phyloP scores from a whole-genome alignment of 2,113 vertebrate species.

The Pelmatolapia mariae region DNA sequence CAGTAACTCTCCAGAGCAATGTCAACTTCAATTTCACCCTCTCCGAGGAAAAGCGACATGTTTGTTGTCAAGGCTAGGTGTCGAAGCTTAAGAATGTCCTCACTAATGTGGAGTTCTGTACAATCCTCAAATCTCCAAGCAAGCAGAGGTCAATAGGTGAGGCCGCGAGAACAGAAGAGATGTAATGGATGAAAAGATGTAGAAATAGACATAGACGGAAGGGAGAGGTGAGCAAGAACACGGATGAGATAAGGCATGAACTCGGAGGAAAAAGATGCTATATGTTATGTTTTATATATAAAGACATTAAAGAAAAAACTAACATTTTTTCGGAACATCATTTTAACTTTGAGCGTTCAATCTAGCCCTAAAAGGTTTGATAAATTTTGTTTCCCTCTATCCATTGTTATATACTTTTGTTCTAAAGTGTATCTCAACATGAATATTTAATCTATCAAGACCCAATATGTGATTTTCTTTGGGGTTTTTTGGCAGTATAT shows the following conservation, averaged over 20 bases:
- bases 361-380: not conserved
- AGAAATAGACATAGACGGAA: not conserved
- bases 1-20: constrained; percentile 22
- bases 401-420: not conserved
- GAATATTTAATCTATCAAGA: not conserved
- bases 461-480: not conserved
- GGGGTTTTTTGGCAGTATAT: not conserved
- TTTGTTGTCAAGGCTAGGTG: constrained; percentile 9
- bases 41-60: not conserved
- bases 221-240: not conserved
- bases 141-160: not conserved
- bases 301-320: not conserved
- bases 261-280: not conserved
- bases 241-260: not conserved
- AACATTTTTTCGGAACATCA: not conserved
- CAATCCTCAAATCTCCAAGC: not conserved
- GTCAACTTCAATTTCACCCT: constrained; percentile 52
- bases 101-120: not conserved
- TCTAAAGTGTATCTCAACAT: not conserved
- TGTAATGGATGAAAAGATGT: not conserved
- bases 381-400: not conserved
- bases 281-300: not conserved
- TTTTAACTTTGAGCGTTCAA: not conserved
- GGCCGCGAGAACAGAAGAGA: not conserved
- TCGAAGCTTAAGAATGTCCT: not conserved